Evolutionary conservation across 1,140 invertebrate species (phyloP).

Genomic region (Drosophila navojoa): DNA sequence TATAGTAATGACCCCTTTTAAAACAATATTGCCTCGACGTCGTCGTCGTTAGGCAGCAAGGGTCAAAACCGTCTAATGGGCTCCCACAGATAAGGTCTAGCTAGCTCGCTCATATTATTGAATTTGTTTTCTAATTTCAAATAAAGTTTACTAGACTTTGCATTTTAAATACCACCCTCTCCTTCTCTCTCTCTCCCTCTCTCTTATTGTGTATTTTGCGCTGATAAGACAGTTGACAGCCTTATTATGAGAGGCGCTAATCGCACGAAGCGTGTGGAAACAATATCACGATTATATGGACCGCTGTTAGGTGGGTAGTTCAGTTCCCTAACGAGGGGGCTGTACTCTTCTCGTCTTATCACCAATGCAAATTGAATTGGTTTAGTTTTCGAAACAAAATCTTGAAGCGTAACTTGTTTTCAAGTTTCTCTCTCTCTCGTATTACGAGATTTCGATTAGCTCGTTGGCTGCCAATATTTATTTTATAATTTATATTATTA

Average conservation of each 20-base stretch:
- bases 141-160: constrained; percentile 32
- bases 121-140: constrained; percentile 69
- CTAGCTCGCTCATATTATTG: constrained; percentile 46
- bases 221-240: constrained; percentile 57
- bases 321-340: constrained; percentile 21
- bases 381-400: constrained; percentile 41
- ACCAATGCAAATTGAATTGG: constrained; percentile 69
- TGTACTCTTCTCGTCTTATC: constrained; percentile 50
- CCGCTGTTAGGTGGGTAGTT: constrained; percentile 24
- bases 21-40: constrained; percentile 10
- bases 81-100: constrained; percentile 52
- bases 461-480: constrained; percentile 16
- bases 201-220: constrained; percentile 54
- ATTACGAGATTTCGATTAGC: constrained; percentile 44
- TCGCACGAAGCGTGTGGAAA: constrained; percentile 43
- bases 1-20: constrained; percentile 63
- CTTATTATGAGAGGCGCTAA: constrained; percentile 23
- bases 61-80: constrained; percentile 65
- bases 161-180: constrained; percentile 4
- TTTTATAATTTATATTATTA: constrained; percentile 5
- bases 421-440: constrained; percentile 10
- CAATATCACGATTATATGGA: constrained; percentile 32
- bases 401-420: not conserved
- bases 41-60: constrained; percentile 27
- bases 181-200: constrained; percentile 9